Evolutionary conservation across 2,888 invertebrate species (phyloP).

Genomic region (Selenia dentaria): DNA sequence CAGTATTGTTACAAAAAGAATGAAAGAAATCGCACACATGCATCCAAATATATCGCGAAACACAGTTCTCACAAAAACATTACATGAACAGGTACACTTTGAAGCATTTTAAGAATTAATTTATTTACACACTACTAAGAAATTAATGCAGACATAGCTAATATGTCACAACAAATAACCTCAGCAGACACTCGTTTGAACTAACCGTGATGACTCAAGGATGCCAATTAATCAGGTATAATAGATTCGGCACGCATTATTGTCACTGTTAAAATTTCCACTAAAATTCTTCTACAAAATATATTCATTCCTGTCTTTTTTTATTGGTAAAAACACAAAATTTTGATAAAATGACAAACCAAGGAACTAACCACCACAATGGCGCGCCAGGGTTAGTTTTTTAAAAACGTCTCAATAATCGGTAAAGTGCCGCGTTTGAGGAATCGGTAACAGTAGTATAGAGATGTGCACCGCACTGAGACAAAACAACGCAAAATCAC

Average conservation of each 20-base stretch:
- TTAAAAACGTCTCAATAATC: background rate
- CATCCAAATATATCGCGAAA: slow-evolving; percentile 2
- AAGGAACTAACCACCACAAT: slow-evolving; percentile 66
- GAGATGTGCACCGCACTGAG: too few species aligned
- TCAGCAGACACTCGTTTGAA: slow-evolving; percentile 71
- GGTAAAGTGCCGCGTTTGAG: background rate
- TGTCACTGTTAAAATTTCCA: slow-evolving; percentile 71
- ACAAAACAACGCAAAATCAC: too few species aligned
- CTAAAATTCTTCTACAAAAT: slow-evolving; percentile 70
- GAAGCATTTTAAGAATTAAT: too few species aligned
- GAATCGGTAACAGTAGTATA: too few species aligned
- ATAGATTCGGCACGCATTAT: slow-evolving; percentile 81
- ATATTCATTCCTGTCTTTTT: slow-evolving; percentile 68
- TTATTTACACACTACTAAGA: too few species aligned
- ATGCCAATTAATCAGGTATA: slow-evolving; percentile 73
- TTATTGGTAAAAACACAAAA: slow-evolving; percentile 69
- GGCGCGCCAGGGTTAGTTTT: slow-evolving; percentile 65
- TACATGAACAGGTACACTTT: too few species aligned
- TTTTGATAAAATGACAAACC: slow-evolving; percentile 63
- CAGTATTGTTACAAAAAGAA: slow-evolving; percentile 33
- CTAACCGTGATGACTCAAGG: slow-evolving; percentile 81
- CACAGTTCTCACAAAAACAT: slow-evolving; percentile 11
- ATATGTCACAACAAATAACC: slow-evolving; percentile 82
- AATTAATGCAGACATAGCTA: slow-evolving; percentile 61
- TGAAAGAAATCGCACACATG: slow-evolving; percentile 8